Conservation (phyloP, 2,888 invertebrate genomes). For the Apodemia zela region DNA sequence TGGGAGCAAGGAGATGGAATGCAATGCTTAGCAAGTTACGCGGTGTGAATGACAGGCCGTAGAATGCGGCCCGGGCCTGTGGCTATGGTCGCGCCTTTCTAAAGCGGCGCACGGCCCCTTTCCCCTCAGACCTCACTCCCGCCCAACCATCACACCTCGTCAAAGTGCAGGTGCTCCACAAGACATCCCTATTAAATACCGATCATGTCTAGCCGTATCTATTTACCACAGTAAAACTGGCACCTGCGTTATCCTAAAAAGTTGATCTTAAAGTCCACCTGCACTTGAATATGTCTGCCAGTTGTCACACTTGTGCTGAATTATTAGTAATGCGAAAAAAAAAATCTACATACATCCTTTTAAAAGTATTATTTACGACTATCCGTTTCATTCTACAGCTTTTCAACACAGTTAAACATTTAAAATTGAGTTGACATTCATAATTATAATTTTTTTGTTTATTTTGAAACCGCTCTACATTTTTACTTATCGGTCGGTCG, state of each 20-base stretch:
- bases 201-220: conserved; percentile 75
- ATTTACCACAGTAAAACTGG: conserved; percentile 68
- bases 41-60: conserved; percentile 80
- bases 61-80: conserved; percentile 79
- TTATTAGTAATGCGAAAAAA: conserved; percentile 20
- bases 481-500: too few relatives aligned
- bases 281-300: conserved; percentile 45
- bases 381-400: not conserved
- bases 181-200: conserved; percentile 78
- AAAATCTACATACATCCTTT: not conserved
- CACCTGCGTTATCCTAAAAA: conserved; percentile 75
- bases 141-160: conserved; percentile 51
- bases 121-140: conserved; percentile 55
- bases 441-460: too few relatives aligned
- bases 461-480: too few relatives aligned
- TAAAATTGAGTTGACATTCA: not conserved
- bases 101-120: conserved; percentile 73
- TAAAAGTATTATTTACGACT: not conserved
- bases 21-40: conserved; percentile 79
- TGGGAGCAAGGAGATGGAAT: conserved; percentile 77
- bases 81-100: conserved; percentile 81
- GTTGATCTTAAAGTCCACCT: conserved; percentile 66
- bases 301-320: conserved; percentile 50
- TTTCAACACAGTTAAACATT: not conserved
- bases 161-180: conserved; percentile 72